Conservation (phyloP, 92 coral and sea anemone genomes). For the Epizoanthus illoricatus region DNA sequence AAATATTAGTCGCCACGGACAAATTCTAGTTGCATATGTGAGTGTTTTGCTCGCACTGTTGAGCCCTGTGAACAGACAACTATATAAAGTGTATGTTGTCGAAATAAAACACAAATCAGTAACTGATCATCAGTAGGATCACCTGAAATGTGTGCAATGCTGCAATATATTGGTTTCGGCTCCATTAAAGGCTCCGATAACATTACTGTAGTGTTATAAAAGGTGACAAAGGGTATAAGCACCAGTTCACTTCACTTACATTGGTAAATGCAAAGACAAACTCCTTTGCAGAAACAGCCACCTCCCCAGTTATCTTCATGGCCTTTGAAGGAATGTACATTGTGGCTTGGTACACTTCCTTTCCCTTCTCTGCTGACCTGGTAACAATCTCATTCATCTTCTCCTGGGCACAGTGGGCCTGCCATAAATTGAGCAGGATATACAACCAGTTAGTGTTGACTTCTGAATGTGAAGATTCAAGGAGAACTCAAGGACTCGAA, state of each 20-base stretch:
- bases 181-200: background rate
- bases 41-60: no score
- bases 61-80: no score
- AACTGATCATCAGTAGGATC: no score
- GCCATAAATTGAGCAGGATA: background rate
- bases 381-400: conserved; percentile 62
- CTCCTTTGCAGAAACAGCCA: conserved; percentile 81
- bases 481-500: no score
- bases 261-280: conserved; percentile 86
- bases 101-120: no score
- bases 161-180: no score
- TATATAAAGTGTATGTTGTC: no score
- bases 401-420: conserved; percentile 70
- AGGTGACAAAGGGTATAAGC: background rate
- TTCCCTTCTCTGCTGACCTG: conserved; percentile 77
- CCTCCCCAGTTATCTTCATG: conserved; percentile 85
- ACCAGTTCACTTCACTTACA: conserved; percentile 2
- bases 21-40: no score
- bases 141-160: no score
- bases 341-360: conserved; percentile 72
- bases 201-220: no score
- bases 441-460: background rate
- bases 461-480: no score
- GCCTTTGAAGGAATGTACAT: conserved; percentile 92
- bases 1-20: no score